A percentile compares a stretch with the other conserved stretches of the same genome.
Evolutionary conservation across 2,113 vertebrate species (phyloP).

Genomic region (Neogobius melanostomus): DNA sequence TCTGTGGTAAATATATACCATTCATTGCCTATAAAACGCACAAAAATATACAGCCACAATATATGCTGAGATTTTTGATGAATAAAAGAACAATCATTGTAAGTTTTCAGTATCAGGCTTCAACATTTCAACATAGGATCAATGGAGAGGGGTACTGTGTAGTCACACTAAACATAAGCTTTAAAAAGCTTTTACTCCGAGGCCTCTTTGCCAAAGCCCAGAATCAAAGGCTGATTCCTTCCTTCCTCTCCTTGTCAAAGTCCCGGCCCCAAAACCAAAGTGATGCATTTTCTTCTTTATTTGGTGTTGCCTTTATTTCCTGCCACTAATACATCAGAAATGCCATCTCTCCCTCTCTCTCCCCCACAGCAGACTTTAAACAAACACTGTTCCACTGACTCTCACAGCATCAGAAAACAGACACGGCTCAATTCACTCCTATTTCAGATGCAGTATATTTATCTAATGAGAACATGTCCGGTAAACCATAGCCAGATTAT

Average conservation of each 20-base stretch:
- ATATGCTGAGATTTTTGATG: no score
- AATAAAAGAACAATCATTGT: no score
- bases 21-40: no score
- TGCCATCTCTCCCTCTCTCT: slow-evolving; percentile 58
- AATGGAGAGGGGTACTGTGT: no score
- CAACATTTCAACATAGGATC: no score
- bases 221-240: slow-evolving; percentile 1
- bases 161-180: not conserved
- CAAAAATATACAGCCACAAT: no score
- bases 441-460: not conserved
- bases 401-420: slow-evolving; percentile 1
- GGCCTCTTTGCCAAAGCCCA: not conserved
- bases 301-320: slow-evolving; percentile 69
- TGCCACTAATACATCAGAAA: slow-evolving; percentile 67
- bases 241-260: slow-evolving; percentile 1
- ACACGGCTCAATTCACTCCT: not conserved
- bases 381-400: slow-evolving; percentile 49
- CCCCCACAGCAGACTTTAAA: slow-evolving; percentile 50
- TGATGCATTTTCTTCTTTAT: slow-evolving; percentile 73
- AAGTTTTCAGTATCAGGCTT: no score
- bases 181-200: not conserved
- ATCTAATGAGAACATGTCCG: no score
- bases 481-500: no score
- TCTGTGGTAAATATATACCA: no score
- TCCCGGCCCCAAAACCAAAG: slow-evolving; percentile 12